Evolutionary conservation across 1,140 invertebrate genomes (phyloP), one percentile per base, ranked within the genome.

Genomic region (Acromyrmex heyeri): DNA sequence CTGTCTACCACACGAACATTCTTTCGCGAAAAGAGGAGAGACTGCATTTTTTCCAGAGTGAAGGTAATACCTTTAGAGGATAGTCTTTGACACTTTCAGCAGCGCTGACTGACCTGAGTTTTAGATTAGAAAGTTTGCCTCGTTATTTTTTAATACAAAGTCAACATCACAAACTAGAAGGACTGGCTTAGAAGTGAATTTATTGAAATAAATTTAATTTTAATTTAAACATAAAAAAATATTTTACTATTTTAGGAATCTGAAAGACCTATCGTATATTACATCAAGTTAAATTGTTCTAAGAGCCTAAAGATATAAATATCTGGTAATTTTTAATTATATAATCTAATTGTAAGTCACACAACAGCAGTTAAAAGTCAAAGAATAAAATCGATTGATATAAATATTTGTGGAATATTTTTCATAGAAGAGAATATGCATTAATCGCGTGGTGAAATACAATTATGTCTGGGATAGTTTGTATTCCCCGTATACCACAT

Each of bases 1-100:
- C 48, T 78, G 73, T 65, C 73, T 61, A n/a, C 55, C 34, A 21
- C 79, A 67, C 79, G 55, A 61, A 61, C 38, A 72, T 83, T 61
- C 38, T 62, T 73, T 75, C 18, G n/a, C 55, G n/a, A 21, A 3
- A 27, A 50, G 55, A 50, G 38, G 48, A n/a, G 21, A 24, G n/a
- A 24, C 24, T 16, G 53, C 21, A 55, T 14, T 82, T 44, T 48
- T 27, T 38, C 38, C 14, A 16, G 53, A 73, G 44, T 24, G 50
- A 24, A 75, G 48, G 59, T 61, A 61, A 61, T 50, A 61, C 14
- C 38, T 44, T 83, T 61, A 34, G 8, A 55, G n/a, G 48, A 73
- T 72, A 82, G 16, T 67, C 69, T 73, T 59, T 81, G 76, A 24
- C 48, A 30, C 16, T 61, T 75, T 3, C 44, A 18, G 14, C n/a